Evolutionary conservation across 2,113 vertebrate species (phyloP).

Genomic region (Phoxinus phoxinus): DNA sequence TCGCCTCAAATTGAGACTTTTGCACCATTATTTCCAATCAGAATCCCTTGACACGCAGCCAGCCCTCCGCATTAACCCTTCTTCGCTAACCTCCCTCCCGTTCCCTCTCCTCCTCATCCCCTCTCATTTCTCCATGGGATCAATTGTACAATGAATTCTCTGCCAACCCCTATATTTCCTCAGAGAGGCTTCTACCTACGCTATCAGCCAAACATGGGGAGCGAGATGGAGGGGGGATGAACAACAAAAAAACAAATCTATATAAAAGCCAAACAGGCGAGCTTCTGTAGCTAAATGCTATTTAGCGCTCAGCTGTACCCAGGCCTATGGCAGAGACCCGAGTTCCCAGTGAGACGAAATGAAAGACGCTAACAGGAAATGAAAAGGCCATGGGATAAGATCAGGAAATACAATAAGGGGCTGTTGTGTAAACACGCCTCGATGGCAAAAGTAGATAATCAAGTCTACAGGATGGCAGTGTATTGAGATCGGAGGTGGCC

Average conservation of each 20-base stretch:
- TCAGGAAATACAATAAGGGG: slow-evolving; percentile 73
- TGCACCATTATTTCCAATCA: slow-evolving; percentile 68
- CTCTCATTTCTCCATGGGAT: slow-evolving; percentile 65
- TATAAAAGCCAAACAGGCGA: background rate
- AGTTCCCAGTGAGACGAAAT: slow-evolving; percentile 64
- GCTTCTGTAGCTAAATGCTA: slow-evolving; percentile 60
- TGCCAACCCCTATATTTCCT: slow-evolving; percentile 70
- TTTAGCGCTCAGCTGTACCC: slow-evolving; percentile 53
- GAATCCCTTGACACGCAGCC: slow-evolving; percentile 63
- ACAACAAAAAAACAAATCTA: slow-evolving; percentile 1
- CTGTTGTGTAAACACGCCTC: slow-evolving; percentile 73
- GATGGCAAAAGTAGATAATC: slow-evolving; percentile 74
- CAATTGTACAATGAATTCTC: slow-evolving; percentile 72
- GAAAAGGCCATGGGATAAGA: slow-evolving; percentile 75
- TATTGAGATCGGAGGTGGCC: slow-evolving; percentile 60
- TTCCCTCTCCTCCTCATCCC: slow-evolving; percentile 32
- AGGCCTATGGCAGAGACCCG: slow-evolving; percentile 61
- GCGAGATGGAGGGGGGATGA: slow-evolving; percentile 11
- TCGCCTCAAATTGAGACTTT: slow-evolving; percentile 68
- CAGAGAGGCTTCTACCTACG: slow-evolving; percentile 64
- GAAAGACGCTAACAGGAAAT: slow-evolving; percentile 75
- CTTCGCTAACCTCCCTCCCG: slow-evolving; percentile 40
- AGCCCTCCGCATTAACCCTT: slow-evolving; percentile 65
- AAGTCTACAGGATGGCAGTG: slow-evolving; percentile 13
- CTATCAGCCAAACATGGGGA: slow-evolving; percentile 58